A percentile compares a stretch with the other conserved stretches of the same genome.
These are phyloP conservation scores for Illadopsis cleaveri DNA, from an alignment of 2,113 vertebrate species.

Conservation along the genomic window DNA sequence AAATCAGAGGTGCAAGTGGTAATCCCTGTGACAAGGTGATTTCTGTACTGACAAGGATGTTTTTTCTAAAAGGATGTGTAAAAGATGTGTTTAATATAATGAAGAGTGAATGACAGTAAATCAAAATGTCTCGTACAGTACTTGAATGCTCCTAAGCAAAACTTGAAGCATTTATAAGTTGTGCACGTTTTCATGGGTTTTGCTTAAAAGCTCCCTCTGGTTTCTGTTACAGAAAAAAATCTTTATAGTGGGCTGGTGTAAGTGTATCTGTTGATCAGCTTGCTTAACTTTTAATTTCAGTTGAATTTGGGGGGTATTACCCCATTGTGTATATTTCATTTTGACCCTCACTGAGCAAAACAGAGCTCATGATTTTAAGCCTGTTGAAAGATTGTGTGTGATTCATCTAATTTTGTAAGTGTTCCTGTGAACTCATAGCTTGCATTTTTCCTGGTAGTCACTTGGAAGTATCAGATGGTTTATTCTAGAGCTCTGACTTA, in stretches of 20 bases:
- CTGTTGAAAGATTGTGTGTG: neutral
- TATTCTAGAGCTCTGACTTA: neutral
- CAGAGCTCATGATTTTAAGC: neutral
- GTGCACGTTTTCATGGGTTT: neutral
- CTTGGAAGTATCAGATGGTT: neutral
- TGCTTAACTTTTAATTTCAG: neutral
- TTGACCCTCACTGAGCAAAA: fast-evolving
- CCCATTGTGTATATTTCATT: neutral
- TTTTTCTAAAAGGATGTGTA: neutral
- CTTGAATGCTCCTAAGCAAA: neutral
- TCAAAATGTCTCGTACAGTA: neutral
- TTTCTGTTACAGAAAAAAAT: neutral
- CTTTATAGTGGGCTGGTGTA: neutral
- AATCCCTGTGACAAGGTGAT: neutral
- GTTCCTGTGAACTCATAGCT: neutral
- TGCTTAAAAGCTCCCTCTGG: neutral
- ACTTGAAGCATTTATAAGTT: neutral
- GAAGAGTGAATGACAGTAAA: neutral
- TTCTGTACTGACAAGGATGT: neutral
- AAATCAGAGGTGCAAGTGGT: neutral
- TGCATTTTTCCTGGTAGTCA: neutral
- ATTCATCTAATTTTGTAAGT: neutral
- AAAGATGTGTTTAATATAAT: neutral
- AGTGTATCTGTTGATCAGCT: neutral
- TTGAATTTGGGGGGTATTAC: neutral